phyloP scores from a whole-genome alignment of 2,113 vertebrate genomes.

The Potamarius usumacintae region DNA sequence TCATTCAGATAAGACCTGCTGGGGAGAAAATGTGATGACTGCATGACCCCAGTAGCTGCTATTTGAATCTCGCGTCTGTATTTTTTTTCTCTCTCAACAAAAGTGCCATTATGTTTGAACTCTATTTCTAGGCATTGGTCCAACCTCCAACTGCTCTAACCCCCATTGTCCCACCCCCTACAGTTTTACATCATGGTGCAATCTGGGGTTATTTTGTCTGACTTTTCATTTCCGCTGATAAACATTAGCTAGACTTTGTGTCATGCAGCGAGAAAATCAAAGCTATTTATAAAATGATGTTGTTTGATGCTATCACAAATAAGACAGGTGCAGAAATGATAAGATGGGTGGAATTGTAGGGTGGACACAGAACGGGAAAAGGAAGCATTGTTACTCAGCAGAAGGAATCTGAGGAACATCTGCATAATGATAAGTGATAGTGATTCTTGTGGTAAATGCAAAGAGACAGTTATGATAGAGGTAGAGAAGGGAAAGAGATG shows the following conservation, averaged over 20 bases:
- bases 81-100: conserved; percentile 47
- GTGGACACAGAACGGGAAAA: neutral
- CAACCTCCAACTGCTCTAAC: conserved; percentile 49
- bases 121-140: conserved; percentile 58
- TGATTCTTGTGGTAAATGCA: conserved; percentile 53
- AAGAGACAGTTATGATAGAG: conserved; percentile 19
- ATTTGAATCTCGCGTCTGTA: conserved; percentile 52
- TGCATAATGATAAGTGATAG: conserved; percentile 67
- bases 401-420: conserved; percentile 5
- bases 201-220: conserved; percentile 58
- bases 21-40: conserved; percentile 55
- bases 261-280: neutral
- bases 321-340: neutral
- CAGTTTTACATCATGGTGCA: conserved; percentile 66
- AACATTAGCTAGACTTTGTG: conserved; percentile 47
- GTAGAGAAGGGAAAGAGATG: conserved; percentile 35
- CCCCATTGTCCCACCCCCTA: conserved; percentile 52
- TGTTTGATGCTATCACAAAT: neutral
- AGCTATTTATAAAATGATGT: neutral
- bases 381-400: neutral
- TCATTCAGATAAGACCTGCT: conserved; percentile 53
- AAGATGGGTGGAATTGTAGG: neutral
- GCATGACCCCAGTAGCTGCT: conserved; percentile 48
- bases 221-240: conserved; percentile 45
- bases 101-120: conserved; percentile 55